Evolutionary conservation across 2,797 vertebrate species (phyloP).

Genomic region (Pogonophryne albipinna): DNA sequence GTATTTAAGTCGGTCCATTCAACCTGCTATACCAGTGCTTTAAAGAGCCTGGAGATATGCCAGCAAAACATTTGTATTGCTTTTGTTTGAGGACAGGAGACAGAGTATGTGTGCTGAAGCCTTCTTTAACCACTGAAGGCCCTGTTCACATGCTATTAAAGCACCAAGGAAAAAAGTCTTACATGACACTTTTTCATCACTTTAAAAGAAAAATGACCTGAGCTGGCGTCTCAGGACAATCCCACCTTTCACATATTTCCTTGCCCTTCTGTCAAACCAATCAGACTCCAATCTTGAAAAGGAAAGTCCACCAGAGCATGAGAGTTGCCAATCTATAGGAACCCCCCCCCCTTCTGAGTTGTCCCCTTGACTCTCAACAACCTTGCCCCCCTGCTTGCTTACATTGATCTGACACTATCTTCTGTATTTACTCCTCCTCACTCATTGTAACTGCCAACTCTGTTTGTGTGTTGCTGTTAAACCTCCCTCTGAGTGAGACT

Average conservation of each 20-base stretch:
- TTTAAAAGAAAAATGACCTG: conserved; percentile 39
- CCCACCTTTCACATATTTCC: conserved; percentile 21
- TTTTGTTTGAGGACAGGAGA: conserved; percentile 41
- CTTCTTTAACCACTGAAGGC: conserved; percentile 21
- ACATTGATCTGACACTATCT: conserved; percentile 19
- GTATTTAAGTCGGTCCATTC: conserved; percentile 57
- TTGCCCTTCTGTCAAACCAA: conserved; percentile 45
- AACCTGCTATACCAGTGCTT: conserved; percentile 30
- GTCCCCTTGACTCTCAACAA: conserved; percentile 15
- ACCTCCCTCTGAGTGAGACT: background rate
- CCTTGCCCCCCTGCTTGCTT: conserved; percentile 31
- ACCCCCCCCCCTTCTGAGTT: conserved; percentile 18
- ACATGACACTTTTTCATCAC: conserved; percentile 36
- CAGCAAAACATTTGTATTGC: conserved; percentile 44
- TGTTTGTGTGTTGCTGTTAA: conserved; percentile 1
- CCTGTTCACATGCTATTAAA: conserved; percentile 20
- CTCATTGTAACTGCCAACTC: conserved; percentile 1
- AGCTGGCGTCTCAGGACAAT: conserved; percentile 30
- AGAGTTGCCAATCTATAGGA: conserved; percentile 47
- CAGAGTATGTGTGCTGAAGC: conserved; percentile 34
- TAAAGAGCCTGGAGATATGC: conserved; percentile 43
- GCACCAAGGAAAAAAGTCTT: conserved; percentile 35
- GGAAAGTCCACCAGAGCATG: conserved; percentile 35
- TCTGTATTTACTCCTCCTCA: conserved; percentile 28
- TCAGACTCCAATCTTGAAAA: conserved; percentile 42